Evolutionary conservation across 2,888 invertebrate species (phyloP).

Genomic region (Diarsia rubi): DNA sequence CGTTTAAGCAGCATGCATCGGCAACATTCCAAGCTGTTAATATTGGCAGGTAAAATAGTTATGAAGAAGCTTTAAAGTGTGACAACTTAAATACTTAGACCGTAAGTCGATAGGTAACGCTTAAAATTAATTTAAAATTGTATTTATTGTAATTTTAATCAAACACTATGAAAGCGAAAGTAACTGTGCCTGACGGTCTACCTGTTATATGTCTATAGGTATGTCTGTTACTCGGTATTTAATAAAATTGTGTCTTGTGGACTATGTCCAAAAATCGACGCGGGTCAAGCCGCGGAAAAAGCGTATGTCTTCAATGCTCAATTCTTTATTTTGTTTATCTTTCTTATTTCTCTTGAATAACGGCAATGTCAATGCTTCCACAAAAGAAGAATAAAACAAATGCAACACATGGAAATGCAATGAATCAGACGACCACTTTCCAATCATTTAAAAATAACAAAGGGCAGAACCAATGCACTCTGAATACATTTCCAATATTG

Average conservation of each 20-base stretch:
- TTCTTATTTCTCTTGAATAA: not conserved
- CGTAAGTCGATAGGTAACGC: not conserved
- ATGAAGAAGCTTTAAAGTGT: not conserved
- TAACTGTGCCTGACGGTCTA: not conserved
- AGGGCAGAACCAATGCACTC: constrained; percentile 11
- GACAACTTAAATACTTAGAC: not conserved
- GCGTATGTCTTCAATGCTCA: too few relatives aligned
- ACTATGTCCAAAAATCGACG: not conserved
- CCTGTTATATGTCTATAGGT: not conserved
- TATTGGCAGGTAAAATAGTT: not conserved
- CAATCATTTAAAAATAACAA: constrained; percentile 37
- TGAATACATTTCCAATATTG: constrained; percentile 40
- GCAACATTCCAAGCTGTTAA: constrained; percentile 41
- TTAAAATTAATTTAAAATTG: not conserved
- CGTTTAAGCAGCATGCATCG: constrained; percentile 4
- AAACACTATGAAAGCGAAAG: not conserved
- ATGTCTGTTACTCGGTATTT: not conserved
- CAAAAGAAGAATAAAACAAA: not conserved
- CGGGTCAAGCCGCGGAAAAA: not conserved
- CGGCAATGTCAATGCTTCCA: not conserved
- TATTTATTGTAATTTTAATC: not conserved
- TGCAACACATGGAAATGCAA: not conserved
- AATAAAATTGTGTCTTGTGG: not conserved
- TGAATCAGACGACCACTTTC: constrained; percentile 30
- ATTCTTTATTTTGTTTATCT: too few relatives aligned